Evolutionary conservation across 1,140 invertebrate species (phyloP).

Genomic region (Himalopsyche phryganea): DNA sequence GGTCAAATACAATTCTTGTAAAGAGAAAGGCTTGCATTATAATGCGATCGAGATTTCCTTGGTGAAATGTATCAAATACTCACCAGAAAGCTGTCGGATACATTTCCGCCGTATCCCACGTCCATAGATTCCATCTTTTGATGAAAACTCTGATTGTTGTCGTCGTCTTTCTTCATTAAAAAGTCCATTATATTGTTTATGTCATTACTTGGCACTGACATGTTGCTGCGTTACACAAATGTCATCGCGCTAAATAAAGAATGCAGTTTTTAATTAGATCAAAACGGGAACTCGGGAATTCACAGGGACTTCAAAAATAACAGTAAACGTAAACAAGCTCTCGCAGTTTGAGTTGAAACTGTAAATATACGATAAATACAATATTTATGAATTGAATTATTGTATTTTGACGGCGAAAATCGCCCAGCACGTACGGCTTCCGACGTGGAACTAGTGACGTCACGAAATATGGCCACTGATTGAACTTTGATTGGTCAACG

Average conservation of each 20-base stretch:
- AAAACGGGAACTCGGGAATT: conserved; percentile 11
- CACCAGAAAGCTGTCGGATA: conserved; percentile 24
- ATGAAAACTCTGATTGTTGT: not conserved
- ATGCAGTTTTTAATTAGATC: conserved; percentile 29
- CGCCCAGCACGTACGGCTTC: conserved; percentile 46
- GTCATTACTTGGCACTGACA: conserved; percentile 28
- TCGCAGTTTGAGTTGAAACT: conserved; percentile 21
- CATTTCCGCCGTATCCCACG: conserved; percentile 10
- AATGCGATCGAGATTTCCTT: not conserved
- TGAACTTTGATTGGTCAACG: conserved; percentile 42
- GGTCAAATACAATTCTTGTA: conserved; percentile 24
- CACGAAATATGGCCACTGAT: conserved; percentile 47
- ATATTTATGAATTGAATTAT: conserved; percentile 2
- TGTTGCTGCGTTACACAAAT: conserved; percentile 31
- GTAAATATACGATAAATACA: conserved; percentile 31
- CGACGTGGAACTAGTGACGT: conserved; percentile 56
- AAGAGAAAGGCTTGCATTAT: conserved; percentile 25
- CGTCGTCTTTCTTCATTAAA: conserved; percentile 30
- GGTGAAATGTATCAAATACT: conserved; percentile 6
- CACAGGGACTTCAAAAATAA: conserved; percentile 34
- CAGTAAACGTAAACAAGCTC: conserved; percentile 11
- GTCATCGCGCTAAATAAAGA: conserved; percentile 28
- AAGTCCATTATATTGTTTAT: conserved; percentile 30
- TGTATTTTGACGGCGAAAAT: not conserved
- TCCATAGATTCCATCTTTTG: conserved; percentile 16